Conservation (phyloP, 2,888 invertebrate species). For the Pseudanteris insignis region DNA sequence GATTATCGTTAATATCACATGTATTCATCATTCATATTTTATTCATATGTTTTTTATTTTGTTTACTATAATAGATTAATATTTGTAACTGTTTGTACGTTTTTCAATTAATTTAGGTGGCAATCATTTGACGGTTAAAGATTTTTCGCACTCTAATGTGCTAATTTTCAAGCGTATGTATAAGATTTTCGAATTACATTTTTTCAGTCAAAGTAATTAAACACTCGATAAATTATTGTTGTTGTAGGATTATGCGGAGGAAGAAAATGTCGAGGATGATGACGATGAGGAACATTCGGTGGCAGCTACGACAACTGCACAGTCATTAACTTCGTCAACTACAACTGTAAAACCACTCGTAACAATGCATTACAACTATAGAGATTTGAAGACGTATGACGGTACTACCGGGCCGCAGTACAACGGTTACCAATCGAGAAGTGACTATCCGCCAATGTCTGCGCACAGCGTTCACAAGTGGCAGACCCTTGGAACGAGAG, state of each 20-base stretch:
- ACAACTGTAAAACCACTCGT: constrained; percentile 58
- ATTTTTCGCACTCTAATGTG: no score
- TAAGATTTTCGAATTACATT: no score
- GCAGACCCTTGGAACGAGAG: constrained; percentile 57
- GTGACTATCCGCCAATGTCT: constrained; percentile 59
- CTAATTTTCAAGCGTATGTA: no score
- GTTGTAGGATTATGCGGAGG: constrained; percentile 56
- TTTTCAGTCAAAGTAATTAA: no score
- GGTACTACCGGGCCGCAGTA: constrained; percentile 49
- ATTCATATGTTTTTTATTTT: no score
- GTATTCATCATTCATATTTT: no score
- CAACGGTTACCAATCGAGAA: constrained; percentile 54
- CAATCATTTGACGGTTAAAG: no score
- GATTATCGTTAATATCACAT: no score
- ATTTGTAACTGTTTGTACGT: no score
- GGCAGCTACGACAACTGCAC: constrained; percentile 50
- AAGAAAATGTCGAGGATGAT: constrained; percentile 55
- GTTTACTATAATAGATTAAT: no score
- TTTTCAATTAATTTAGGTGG: no score
- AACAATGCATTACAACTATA: constrained; percentile 50
- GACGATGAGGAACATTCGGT: constrained; percentile 49
- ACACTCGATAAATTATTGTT: no score
- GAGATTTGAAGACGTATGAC: constrained; percentile 50
- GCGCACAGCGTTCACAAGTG: constrained; percentile 58
- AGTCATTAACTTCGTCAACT: constrained; percentile 51